Evolutionary conservation across 2,113 vertebrate genomes (phyloP).

Genomic region (Circaetus gallicus): DNA sequence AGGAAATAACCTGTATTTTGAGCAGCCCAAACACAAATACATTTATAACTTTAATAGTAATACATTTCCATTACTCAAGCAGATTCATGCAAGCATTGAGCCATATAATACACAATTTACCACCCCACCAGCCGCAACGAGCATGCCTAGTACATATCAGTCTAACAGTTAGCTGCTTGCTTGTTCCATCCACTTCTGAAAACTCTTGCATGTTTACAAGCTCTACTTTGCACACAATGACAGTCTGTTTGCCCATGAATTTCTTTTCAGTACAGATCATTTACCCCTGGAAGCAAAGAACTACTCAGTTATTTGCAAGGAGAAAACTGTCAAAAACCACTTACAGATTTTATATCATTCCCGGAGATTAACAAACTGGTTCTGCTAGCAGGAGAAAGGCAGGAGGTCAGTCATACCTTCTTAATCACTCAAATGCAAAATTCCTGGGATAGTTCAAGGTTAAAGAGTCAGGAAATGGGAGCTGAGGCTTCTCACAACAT

Average conservation of each 20-base stretch:
- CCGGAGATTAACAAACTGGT: conserved; percentile 40
- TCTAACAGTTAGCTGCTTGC: not conserved
- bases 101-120: not conserved
- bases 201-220: not conserved
- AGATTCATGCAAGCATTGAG: not conserved
- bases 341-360: conserved; percentile 25
- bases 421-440: conserved; percentile 50
- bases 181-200: not conserved
- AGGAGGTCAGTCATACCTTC: conserved; percentile 32
- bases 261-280: not conserved
- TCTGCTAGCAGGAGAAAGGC: conserved; percentile 15
- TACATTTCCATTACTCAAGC: not conserved
- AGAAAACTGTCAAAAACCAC: conserved; percentile 8
- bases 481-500: conserved; percentile 55
- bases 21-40: not conserved
- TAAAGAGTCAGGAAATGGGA: conserved; percentile 49
- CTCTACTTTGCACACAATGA: not conserved
- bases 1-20: not conserved
- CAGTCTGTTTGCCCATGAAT: not conserved
- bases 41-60: not conserved
- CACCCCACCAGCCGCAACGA: not conserved
- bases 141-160: not conserved
- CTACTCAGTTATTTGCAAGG: not conserved
- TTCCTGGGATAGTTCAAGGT: conserved; percentile 57
- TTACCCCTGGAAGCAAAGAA: conserved; percentile 4